These are phyloP conservation scores for Loriculus beryllinus DNA, from an alignment of 2,797 vertebrate genomes.

Conservation along the genomic window DNA sequence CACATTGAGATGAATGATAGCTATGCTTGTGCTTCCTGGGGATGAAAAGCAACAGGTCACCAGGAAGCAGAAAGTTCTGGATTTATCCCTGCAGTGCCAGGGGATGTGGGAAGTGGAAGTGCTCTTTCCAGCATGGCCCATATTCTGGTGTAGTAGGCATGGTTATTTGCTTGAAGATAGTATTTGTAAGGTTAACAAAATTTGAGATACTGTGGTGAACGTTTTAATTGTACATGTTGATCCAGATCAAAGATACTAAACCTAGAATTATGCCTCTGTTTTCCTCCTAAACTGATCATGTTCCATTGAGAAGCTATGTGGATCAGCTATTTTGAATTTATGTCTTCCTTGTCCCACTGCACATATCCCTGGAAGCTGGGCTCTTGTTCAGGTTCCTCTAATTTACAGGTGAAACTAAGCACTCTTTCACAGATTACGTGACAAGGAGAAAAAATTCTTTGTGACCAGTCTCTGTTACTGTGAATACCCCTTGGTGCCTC, in stretches of 20 bases:
- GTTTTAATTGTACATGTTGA: not conserved
- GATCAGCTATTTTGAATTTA: not conserved
- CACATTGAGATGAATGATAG: not conserved
- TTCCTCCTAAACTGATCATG: not conserved
- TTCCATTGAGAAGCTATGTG: not conserved
- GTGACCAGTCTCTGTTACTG: not conserved
- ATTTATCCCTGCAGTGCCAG: not conserved
- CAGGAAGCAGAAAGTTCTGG: not conserved
- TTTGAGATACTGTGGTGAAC: not conserved
- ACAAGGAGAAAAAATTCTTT: not conserved
- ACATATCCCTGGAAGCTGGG: not conserved
- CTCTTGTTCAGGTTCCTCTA: not conserved
- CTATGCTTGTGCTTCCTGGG: not conserved
- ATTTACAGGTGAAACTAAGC: not conserved
- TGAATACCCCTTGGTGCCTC: not conserved
- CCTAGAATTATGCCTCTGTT: not conserved
- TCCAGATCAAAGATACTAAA: not conserved
- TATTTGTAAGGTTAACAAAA: not conserved
- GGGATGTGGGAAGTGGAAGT: not conserved
- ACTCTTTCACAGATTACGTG: not conserved
- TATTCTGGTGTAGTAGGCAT: not conserved
- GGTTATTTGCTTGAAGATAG: not conserved
- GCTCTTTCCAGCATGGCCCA: not conserved
- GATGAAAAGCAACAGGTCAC: not conserved
- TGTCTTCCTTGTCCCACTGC: not conserved